Evolutionary conservation across 2,888 invertebrate species (phyloP), one percentile per base, ranked within the genome.

Genomic region (Andrena marginata): DNA sequence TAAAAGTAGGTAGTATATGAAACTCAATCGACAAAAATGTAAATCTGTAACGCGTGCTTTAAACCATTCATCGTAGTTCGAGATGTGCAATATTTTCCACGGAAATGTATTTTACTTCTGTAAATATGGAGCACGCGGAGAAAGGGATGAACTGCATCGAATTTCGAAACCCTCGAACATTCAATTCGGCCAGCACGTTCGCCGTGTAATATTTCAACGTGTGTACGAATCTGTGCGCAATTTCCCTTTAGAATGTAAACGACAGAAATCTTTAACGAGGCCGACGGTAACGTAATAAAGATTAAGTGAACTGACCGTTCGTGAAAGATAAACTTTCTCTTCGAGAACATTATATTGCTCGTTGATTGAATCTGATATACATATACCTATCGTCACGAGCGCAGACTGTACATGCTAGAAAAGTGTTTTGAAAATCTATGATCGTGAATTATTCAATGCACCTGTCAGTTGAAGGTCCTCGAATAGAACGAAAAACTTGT

Each of bases 251-350:
- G 3, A 23, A 16, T 74, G 78, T 74, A 77, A 79, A 80, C 75
- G 80, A 82, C 79, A 84, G 84, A 87, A 82, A 85, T 78, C 59
- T 59, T 74, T 48, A 54, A 71, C 51, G 26, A 70, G 78, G 77
- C 33, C 64, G 56, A 81, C 60, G 29, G 29, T 5, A 2, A 13
- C 29, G 54, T 20, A 48, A 31, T 16, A 20, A 23, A 70, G 49
- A 23, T 73, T 48, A 20, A 3, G 10, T 6, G 20, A 5, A 31
- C 7, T 31, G 7, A 51, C 2, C 49, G 56, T 64, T 73, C 51
- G 16, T 60, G 48, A 49, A 13, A 16, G 35, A 31, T 42, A 10
- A 69, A 74, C 10, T 31, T 60, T n/a, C 23, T 33, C 26, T 16
- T 16, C 31, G 8, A 10, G 56, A 23, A 48, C 62, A 79, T 77